Percentiles rank a stretch among this genome's conserved stretches.
phyloP scores from a whole-genome alignment of 2,888 invertebrate genomes.

The Lepas anatifera region DNA sequence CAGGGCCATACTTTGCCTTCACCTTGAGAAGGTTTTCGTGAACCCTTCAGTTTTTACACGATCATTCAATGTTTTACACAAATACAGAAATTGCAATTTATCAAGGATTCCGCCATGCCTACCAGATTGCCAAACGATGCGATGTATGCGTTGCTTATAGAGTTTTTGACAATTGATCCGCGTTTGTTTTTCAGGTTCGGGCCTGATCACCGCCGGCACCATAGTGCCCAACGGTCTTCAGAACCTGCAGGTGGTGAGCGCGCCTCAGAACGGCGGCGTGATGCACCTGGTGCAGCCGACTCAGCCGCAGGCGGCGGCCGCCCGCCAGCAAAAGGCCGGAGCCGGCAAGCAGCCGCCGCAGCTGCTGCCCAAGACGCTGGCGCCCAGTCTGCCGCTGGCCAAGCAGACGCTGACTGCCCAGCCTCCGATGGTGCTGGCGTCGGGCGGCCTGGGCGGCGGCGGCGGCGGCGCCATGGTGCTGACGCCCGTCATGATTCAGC shows the following conservation, averaged over 20 bases:
- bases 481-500: not conserved
- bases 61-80: no score
- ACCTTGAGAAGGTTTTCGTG: no score
- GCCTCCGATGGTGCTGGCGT: not conserved
- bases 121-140: no score
- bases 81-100: no score
- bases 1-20: no score
- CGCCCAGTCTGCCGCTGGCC: not conserved
- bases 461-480: not conserved
- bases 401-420: not conserved
- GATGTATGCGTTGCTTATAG: no score
- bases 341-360: not conserved
- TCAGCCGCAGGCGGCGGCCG: not conserved
- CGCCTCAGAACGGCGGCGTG: not conserved
- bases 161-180: no score
- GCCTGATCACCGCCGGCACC: not conserved
- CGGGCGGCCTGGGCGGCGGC: not conserved
- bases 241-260: conserved; percentile 3
- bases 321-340: not conserved
- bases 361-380: conserved; percentile 12
- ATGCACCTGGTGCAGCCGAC: conserved; percentile 3
- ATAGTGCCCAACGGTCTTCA: not conserved
- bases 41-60: no score
- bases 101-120: no score
- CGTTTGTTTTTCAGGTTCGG: not conserved